Base-by-base conservation (phyloP, 1,140 invertebrate species). In the Cydia splendana region DNA sequence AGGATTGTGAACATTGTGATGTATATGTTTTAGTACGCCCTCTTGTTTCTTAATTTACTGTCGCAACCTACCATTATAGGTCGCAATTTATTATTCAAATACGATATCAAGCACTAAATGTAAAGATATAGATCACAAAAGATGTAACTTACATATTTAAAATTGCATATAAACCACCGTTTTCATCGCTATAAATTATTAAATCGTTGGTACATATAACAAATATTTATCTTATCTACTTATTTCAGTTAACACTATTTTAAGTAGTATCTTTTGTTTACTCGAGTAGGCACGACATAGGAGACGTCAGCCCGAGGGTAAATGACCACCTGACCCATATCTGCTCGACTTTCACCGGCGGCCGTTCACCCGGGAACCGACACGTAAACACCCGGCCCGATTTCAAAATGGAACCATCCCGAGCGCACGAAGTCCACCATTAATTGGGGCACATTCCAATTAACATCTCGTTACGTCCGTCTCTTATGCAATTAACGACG, bases 391-490 rank as follows among this genome's bases (percentile, higher is more conserved):
- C 84, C 83, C 85, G 84, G 83, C 85, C 86, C 84, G 84, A 83
- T 88, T 91, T 87, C 79, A 84, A 87, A 82, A 81, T 83, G 83
- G 80, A 83, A 76, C 79, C 77, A 77, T 79, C 77, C 74, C 67
- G 77, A 78, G 77, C 80, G 80, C 80, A 79, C 80, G 79, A 65
- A 76, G 78, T 79, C 81, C 85, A 78, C 65, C 84, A 89, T 91
- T 91, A 90, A 91, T 91, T 90, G 87, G 87, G 85, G 86, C 88
- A 86, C 86, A 88, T 88, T 92, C 88, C 89, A 91, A 91, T 92
- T 91, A 91, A 89, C 88, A 84, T 77, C 88, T 89, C 88, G 88
- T 89, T 89, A 86, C 83, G 82, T 85, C 83, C 85, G 85, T 80
- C 87, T 88, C 87, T 90, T 90, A 88, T 85, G 87, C 87, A 91